Percentiles rank a stretch among this genome's conserved stretches.
These are phyloP conservation scores for Rhabdomys dilectus DNA, from an alignment of 2,113 vertebrate species.

Conservation along the genomic window DNA sequence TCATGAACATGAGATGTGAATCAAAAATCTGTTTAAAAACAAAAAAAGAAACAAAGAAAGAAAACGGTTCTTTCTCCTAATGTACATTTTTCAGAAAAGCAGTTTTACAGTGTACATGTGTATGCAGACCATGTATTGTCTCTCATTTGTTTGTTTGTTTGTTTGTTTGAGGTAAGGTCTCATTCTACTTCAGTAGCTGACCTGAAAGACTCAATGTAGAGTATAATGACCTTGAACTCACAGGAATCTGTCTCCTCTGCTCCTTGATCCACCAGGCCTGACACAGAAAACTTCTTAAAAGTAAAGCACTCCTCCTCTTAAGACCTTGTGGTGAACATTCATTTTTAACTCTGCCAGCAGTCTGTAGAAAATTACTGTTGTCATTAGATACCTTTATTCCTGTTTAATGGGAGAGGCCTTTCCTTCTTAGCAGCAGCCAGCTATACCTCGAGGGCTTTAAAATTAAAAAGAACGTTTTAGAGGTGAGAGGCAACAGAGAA, in stretches of 20 bases:
- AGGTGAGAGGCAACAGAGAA: not conserved
- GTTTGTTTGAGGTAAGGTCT: not conserved
- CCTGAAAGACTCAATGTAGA: not conserved
- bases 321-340: not conserved
- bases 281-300: not conserved
- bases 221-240: not conserved
- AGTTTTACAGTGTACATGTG: not conserved
- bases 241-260: not conserved
- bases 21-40: not conserved
- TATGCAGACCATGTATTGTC: not conserved
- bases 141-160: not conserved
- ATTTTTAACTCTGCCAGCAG: constrained; percentile 7
- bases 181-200: not conserved
- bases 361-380: not conserved
- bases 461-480: not conserved
- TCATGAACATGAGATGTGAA: not conserved
- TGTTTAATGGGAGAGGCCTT: not conserved
- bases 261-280: too few species aligned
- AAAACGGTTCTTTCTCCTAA: not conserved
- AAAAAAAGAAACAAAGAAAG: not conserved
- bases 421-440: not conserved
- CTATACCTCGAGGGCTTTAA: not conserved
- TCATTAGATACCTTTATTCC: not conserved
- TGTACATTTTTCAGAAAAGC: not conserved
- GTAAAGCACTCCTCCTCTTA: not conserved